phyloP scores from a whole-genome alignment of 2,888 invertebrate species.

The Gari tellinella region DNA sequence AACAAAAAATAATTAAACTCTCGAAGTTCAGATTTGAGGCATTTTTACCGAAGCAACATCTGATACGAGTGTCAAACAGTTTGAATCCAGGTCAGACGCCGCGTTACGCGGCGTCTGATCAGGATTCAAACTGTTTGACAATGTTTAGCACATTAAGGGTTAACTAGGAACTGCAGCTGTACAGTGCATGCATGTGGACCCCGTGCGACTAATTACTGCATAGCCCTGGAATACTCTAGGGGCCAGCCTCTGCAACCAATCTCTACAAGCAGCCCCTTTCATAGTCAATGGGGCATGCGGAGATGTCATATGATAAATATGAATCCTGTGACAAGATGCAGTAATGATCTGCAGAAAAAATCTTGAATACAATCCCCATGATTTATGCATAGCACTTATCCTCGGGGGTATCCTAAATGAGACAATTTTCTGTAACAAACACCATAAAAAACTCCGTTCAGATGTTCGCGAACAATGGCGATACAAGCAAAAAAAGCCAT shows the following conservation, averaged over 20 bases:
- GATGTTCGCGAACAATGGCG: neutral
- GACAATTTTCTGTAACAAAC: constrained; percentile 1
- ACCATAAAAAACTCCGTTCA: neutral
- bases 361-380: neutral
- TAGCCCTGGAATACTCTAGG: neutral
- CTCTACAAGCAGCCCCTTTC: constrained; percentile 1
- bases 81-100: too few relatives aligned
- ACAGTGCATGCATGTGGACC: neutral
- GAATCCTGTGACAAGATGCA: constrained; percentile 2
- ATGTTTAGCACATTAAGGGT: too few relatives aligned
- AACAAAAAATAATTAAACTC: too few relatives aligned
- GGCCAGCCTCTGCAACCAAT: constrained; percentile 3
- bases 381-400: neutral
- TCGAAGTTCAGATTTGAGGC: too few relatives aligned
- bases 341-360: neutral
- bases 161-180: constrained; percentile 4
- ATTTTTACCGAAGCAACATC: too few relatives aligned
- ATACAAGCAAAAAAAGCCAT: neutral
- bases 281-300: constrained; percentile 1
- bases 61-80: too few relatives aligned
- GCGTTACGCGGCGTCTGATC: too few relatives aligned
- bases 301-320: constrained; percentile 5
- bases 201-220: constrained; percentile 12
- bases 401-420: neutral
- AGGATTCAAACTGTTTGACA: too few relatives aligned